Evolutionary conservation across 2,113 vertebrate genomes (phyloP).

Genomic region (Tetrax tetrax): DNA sequence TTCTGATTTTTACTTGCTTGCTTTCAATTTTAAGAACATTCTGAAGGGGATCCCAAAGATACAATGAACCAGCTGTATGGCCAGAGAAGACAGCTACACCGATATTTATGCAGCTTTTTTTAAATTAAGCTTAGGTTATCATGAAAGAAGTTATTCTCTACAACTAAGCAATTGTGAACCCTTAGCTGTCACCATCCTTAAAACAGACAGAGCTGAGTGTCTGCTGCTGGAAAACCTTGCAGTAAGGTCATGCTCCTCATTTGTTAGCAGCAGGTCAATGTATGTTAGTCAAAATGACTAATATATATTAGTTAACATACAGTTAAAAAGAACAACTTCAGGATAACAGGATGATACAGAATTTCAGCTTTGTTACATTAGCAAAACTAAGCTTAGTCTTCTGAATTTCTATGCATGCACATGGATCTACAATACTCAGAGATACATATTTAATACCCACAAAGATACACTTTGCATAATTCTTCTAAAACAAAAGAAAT

Average conservation of each 20-base stretch:
- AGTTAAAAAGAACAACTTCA: slow-evolving; percentile 17
- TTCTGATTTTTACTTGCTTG: not conserved
- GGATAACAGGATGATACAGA: not conserved
- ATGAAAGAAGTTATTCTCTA: not conserved
- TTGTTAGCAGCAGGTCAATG: not conserved
- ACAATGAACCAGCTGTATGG: not conserved
- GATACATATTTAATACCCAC: not conserved
- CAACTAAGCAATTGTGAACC: not conserved
- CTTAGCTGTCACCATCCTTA: not conserved
- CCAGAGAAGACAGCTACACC: not conserved
- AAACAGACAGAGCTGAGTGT: not conserved
- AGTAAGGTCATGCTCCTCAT: not conserved
- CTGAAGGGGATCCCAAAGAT: not conserved
- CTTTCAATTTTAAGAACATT: not conserved
- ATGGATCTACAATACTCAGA: not conserved
- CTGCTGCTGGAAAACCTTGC: not conserved
- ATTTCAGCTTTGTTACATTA: slow-evolving; percentile 1
- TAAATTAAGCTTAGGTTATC: not conserved
- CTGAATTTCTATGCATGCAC: not conserved
- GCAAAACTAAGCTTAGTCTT: not conserved
- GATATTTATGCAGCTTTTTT: not conserved
- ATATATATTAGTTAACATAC: not conserved
- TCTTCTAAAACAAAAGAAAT: not conserved
- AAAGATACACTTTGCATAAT: not conserved
- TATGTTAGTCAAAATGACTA: slow-evolving; percentile 12